Evolutionary conservation across 2,113 vertebrate species (phyloP).

Genomic region (Smithornis capensis): DNA sequence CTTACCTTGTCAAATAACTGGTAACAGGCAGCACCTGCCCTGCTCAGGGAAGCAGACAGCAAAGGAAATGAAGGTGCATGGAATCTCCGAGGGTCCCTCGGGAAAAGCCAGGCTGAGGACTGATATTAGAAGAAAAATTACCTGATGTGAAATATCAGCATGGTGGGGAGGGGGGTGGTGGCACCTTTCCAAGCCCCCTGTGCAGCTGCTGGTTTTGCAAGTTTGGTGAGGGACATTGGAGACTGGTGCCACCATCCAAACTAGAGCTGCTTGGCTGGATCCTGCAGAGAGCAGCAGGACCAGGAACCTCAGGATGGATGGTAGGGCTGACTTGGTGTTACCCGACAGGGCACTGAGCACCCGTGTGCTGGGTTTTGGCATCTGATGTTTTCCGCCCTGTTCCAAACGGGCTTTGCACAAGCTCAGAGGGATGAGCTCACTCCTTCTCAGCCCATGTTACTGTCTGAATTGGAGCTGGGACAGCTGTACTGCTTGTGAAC

Average conservation of each 20-base stretch:
- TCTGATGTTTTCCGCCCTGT: fast-evolving
- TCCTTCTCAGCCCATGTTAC: not conserved
- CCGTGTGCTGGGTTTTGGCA: fast-evolving
- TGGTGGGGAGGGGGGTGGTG: fast-evolving
- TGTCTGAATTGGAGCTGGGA: fast-evolving
- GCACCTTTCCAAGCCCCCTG: not conserved
- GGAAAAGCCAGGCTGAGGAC: not conserved
- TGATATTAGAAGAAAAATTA: not conserved
- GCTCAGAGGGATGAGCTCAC: not conserved
- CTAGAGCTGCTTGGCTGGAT: fast-evolving
- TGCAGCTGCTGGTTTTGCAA: fast-evolving
- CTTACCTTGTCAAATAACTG: not conserved
- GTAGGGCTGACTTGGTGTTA: too few relatives aligned
- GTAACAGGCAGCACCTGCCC: constrained; percentile 30
- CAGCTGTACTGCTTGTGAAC: not conserved
- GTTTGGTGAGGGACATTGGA: not conserved
- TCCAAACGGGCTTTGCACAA: not conserved
- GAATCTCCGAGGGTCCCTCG: not conserved
- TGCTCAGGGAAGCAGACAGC: fast-evolving
- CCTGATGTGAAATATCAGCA: fast-evolving
- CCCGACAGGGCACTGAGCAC: fast-evolving
- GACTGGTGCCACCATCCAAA: not conserved
- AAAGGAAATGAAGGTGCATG: fast-evolving
- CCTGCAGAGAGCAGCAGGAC: fast-evolving
- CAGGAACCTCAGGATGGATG: not conserved